Conservation (phyloP, 2,888 invertebrate species). For the Eupithecia vulgata region DNA sequence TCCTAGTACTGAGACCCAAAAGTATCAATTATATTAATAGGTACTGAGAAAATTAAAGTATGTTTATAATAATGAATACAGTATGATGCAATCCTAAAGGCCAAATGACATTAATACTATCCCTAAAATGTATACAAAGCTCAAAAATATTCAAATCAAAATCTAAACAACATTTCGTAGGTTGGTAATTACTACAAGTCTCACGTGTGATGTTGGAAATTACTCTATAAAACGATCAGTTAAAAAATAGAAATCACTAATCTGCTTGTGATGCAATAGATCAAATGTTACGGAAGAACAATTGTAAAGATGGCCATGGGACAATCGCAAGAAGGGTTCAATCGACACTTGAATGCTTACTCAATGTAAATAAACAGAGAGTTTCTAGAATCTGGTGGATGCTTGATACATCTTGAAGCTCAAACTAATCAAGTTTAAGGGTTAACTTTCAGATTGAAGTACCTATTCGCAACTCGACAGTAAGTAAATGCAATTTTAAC, state of each 20-base stretch:
- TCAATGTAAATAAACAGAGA: constrained; percentile 1
- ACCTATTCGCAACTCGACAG: not conserved
- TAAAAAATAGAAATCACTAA: constrained; percentile 10
- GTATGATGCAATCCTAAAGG: not conserved
- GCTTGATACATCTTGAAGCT: not conserved
- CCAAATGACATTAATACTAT: not conserved
- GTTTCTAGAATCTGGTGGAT: not conserved
- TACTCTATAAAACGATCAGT: not conserved
- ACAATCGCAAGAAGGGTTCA: not conserved
- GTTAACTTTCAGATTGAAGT: not conserved
- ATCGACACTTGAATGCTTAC: not conserved
- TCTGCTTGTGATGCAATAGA: constrained; percentile 13
- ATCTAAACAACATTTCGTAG: not conserved
- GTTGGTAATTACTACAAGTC: not conserved
- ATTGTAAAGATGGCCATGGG: not conserved
- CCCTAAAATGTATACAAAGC: not conserved
- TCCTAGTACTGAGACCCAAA: constrained; percentile 26
- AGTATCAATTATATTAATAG: constrained; percentile 28
- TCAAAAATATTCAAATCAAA: not conserved
- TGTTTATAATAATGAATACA: no score
- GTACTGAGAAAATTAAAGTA: not conserved
- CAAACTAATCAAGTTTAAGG: not conserved
- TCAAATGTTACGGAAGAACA: constrained; percentile 13
- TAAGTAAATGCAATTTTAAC: not conserved
- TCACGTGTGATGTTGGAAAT: not conserved